These are phyloP conservation scores for Acronicta alni DNA, from an alignment of 2,888 invertebrate genomes.

Conservation along the genomic window DNA sequence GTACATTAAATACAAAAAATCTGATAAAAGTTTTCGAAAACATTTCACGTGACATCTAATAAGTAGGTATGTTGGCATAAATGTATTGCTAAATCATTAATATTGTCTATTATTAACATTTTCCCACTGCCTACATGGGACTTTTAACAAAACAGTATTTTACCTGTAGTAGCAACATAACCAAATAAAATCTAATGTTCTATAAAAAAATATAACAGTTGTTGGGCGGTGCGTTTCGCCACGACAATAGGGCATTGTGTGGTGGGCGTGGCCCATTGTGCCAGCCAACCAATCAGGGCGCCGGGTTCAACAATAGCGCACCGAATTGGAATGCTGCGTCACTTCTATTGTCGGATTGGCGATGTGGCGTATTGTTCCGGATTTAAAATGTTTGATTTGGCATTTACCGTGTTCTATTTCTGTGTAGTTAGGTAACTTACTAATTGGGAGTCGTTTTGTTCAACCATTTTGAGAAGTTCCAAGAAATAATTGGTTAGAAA, in stretches of 20 bases:
- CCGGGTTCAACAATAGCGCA: slow-evolving; percentile 84
- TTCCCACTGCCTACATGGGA: background rate
- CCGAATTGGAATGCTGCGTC: slow-evolving; percentile 84
- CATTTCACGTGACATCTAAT: slow-evolving; percentile 7
- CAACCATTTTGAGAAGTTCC: background rate
- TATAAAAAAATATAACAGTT: slow-evolving; percentile 53
- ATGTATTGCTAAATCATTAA: background rate
- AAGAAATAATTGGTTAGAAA: background rate
- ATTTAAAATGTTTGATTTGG: slow-evolving; percentile 66
- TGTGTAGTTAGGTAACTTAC: slow-evolving; percentile 24
- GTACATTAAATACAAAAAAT: slow-evolving; percentile 24
- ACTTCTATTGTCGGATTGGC: slow-evolving; percentile 84
- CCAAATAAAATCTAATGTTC: slow-evolving; percentile 46
- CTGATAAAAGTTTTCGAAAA: slow-evolving; percentile 17
- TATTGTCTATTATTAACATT: background rate
- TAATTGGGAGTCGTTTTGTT: background rate
- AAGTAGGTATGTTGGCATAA: background rate
- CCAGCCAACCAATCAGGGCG: slow-evolving; percentile 79
- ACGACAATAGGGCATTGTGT: slow-evolving; percentile 87
- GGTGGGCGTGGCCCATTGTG: slow-evolving; percentile 87
- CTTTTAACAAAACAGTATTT: background rate
- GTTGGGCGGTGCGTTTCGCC: slow-evolving; percentile 75
- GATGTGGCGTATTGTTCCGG: slow-evolving; percentile 72
- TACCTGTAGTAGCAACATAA: background rate
- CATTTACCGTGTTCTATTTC: slow-evolving; percentile 56